A percentile compares a stretch with the other conserved stretches of the same genome.
phyloP scores from a whole-genome alignment of 2,888 invertebrate genomes.

The Acholoe squamosa region DNA sequence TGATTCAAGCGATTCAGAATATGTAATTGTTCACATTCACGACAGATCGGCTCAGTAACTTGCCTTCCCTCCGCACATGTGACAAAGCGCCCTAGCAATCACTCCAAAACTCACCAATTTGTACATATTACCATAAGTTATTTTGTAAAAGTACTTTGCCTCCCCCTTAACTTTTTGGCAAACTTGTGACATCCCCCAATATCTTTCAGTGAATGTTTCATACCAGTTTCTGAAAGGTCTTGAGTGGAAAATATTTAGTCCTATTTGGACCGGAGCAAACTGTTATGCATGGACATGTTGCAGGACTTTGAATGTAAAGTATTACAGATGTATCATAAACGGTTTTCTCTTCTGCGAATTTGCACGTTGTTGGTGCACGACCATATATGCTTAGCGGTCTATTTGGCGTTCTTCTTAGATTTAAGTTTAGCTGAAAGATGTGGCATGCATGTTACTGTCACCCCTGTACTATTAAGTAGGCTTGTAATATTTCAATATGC shows the following conservation, averaged over 20 bases:
- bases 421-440: background rate
- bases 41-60: conserved; percentile 25
- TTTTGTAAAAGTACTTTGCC: conserved; percentile 24
- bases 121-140: conserved; percentile 43
- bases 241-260: background rate
- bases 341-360: conserved; percentile 38
- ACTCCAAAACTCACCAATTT: background rate
- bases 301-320: conserved; percentile 38
- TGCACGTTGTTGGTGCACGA: background rate
- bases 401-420: too few species aligned
- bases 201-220: background rate
- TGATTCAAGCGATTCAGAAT: background rate
- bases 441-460: background rate
- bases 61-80: conserved; percentile 46
- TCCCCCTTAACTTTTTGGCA: background rate
- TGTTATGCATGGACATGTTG: background rate
- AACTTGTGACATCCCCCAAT: background rate
- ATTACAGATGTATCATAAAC: conserved; percentile 39
- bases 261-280: background rate
- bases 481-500: background rate
- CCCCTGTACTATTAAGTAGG: conserved; percentile 3
- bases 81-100: background rate
- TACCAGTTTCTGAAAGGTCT: background rate
- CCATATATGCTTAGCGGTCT: too few species aligned
- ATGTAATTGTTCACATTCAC: background rate